These are phyloP conservation scores for Stenichneumon culpator DNA, from an alignment of 2,888 invertebrate genomes.

Conservation along the genomic window DNA sequence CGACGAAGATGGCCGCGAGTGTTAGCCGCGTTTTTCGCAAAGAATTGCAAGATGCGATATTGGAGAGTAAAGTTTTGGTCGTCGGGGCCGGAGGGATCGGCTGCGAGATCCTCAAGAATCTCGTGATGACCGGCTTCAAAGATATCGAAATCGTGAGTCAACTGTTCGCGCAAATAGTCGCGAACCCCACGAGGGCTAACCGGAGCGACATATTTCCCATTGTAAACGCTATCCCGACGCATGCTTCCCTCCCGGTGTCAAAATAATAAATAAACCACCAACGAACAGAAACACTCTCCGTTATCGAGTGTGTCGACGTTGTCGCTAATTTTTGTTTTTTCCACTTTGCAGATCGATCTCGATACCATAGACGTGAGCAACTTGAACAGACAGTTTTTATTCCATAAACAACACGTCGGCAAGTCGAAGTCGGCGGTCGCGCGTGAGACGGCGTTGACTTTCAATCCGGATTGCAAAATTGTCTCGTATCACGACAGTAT, in stretches of 20 bases:
- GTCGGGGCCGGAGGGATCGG: slow-evolving; percentile 99
- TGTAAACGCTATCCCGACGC: neutral
- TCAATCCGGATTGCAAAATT: slow-evolving; percentile 96
- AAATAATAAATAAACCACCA: neutral
- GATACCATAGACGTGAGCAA: slow-evolving; percentile 99
- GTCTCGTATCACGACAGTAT: slow-evolving; percentile 97
- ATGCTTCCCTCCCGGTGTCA: slow-evolving; percentile 3
- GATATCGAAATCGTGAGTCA: slow-evolving; percentile 96
- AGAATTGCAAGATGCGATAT: slow-evolving; percentile 89
- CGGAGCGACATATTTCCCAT: slow-evolving; percentile 21
- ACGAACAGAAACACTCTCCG: neutral
- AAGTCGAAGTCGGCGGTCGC: slow-evolving; percentile 98
- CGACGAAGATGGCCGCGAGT: slow-evolving; percentile 88
- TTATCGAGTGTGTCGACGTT: neutral
- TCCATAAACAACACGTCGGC: slow-evolving; percentile 99
- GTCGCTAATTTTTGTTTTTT: slow-evolving; percentile 1
- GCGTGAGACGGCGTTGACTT: slow-evolving; percentile 93
- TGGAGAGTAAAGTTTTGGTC: slow-evolving; percentile 91
- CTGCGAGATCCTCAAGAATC: slow-evolving; percentile 98
- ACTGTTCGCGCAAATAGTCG: slow-evolving; percentile 23
- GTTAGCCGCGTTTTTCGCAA: slow-evolving; percentile 89
- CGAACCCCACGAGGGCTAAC: neutral
- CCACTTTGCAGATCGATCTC: slow-evolving; percentile 94
- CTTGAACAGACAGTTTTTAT: slow-evolving; percentile 99
- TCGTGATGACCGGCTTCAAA: slow-evolving; percentile 97